Evolutionary conservation across 2,797 vertebrate genomes (phyloP), one percentile per base, ranked within the genome.

Genomic region (Echiichthys vipera): DNA sequence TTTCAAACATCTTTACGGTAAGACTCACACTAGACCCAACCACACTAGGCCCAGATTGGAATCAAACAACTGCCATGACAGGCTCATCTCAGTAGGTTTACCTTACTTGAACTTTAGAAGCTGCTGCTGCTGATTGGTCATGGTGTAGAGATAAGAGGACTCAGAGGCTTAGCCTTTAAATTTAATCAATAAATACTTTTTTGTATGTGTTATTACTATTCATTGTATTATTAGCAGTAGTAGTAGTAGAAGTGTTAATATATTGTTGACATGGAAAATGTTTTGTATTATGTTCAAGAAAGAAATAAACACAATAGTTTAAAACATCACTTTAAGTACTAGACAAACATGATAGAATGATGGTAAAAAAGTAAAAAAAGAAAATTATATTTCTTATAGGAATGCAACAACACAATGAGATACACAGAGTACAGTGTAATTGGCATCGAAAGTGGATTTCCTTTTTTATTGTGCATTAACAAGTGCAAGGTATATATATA

Each of bases 51-150:
- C 8, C 27, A 8, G 3, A 46, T 29, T 40, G 9, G 11, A 25
- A 45, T 12, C 4, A 42, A 25, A 56, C 32, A 59, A 4, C 15
- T 17, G 1, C 3, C 17, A 5, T 27, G 18, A 27, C 4, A 20
- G 14, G 17, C 22, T 55, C 36, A 36, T 20, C 22, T 63, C 42
- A 46, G 32, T 61, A 56, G 37, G 7, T 71, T 68, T 37, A 24
- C 47, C 58, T 55, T 39, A 42, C 3, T 30, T 72, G n/a, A 77
- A 65, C 63, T 54, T 57, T 34, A 22, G 12, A 36, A 29, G 29
- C 10, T 51, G 47, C 42, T 40, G 45, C 22, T 68, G n/a, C 22
- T 0, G 12, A 39, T 17, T 5, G 9, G 17, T n/a, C 10, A 24
- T 3, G 15, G 12, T 32, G 68, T 39, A 13, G 24, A 43, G 24